A percentile compares a stretch with the other conserved stretches of the same genome.
Evolutionary conservation across 37 sponge, comb jelly and placozoan genomes (phyloP).

Genomic region (Chondrosia reniformis): DNA sequence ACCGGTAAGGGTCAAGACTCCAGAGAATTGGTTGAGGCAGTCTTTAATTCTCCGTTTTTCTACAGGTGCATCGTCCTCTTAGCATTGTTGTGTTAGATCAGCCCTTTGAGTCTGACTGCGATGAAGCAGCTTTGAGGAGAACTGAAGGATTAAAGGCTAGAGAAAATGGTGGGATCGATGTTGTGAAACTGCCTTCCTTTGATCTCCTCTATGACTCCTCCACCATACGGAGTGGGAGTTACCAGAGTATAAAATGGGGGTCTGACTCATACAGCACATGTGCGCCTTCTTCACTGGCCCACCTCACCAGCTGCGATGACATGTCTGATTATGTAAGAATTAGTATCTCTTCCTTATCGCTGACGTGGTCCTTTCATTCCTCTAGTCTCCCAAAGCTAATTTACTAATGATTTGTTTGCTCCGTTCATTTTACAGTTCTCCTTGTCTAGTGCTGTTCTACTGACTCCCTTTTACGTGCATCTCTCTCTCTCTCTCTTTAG

Average conservation of each 20-base stretch:
- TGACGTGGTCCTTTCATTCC: too few relatives aligned
- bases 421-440: too few relatives aligned
- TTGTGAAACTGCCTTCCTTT: background rate
- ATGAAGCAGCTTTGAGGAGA: background rate
- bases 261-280: conserved; percentile 10
- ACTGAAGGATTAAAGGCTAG: background rate
- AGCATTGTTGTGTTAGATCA: conserved; percentile 4
- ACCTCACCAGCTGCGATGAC: too few relatives aligned
- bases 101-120: background rate
- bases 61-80: background rate
- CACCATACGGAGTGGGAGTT: background rate
- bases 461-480: too few relatives aligned
- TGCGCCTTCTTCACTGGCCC: background rate
- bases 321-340: too few relatives aligned
- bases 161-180: conserved; percentile 2
- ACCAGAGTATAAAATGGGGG: background rate
- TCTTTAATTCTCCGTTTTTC: background rate
- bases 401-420: too few relatives aligned
- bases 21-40: background rate
- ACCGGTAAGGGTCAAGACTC: too few relatives aligned
- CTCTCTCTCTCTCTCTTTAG: too few relatives aligned
- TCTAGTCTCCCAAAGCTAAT: too few relatives aligned
- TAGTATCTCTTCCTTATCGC: too few relatives aligned
- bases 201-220: background rate
- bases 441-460: too few relatives aligned